Percentiles rank a stretch among this genome's conserved stretches.
phyloP scores from a whole-genome alignment of 2,888 invertebrate species.

The Dorcus parallelipipedus region DNA sequence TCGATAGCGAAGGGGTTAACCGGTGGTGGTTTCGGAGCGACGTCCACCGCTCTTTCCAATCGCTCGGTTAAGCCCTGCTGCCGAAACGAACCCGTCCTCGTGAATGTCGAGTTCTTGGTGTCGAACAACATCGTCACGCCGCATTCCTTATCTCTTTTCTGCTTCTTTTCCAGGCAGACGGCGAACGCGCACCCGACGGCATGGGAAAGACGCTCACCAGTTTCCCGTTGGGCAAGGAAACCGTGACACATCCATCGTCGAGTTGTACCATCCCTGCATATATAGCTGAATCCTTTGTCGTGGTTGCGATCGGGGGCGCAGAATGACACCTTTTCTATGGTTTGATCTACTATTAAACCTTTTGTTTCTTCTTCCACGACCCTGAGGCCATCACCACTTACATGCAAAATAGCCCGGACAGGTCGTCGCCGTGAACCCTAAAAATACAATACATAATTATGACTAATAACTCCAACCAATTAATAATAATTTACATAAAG shows the following conservation, averaged over 20 bases:
- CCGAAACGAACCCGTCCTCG: slow-evolving; percentile 85
- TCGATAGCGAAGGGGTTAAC: slow-evolving; percentile 93
- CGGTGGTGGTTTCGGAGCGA: slow-evolving; percentile 50
- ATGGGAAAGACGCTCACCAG: slow-evolving; percentile 96
- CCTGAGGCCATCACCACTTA: slow-evolving; percentile 91
- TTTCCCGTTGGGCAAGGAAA: slow-evolving; percentile 92
- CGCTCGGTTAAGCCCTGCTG: slow-evolving; percentile 79
- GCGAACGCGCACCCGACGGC: slow-evolving; percentile 99
- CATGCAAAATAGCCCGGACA: slow-evolving; percentile 84
- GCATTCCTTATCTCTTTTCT: slow-evolving; percentile 94
- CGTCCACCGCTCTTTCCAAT: slow-evolving; percentile 51
- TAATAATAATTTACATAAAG: too few relatives aligned
- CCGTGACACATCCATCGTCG: slow-evolving; percentile 99
- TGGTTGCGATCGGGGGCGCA: slow-evolving; percentile 98
- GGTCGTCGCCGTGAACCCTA: slow-evolving; percentile 86
- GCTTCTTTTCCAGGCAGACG: slow-evolving; percentile 95
- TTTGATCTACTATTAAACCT: slow-evolving; percentile 98
- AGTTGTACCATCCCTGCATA: slow-evolving; percentile 97
- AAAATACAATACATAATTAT: slow-evolving; percentile 33
- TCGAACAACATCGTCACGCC: slow-evolving; percentile 92
- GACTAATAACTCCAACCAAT: too few relatives aligned
- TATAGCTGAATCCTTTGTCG: slow-evolving; percentile 97
- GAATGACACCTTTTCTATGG: slow-evolving; percentile 99
- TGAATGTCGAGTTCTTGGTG: slow-evolving; percentile 86
- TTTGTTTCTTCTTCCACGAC: slow-evolving; percentile 99